Conservation (phyloP, 2,888 invertebrate species). For the Mellilla xanthometata region DNA sequence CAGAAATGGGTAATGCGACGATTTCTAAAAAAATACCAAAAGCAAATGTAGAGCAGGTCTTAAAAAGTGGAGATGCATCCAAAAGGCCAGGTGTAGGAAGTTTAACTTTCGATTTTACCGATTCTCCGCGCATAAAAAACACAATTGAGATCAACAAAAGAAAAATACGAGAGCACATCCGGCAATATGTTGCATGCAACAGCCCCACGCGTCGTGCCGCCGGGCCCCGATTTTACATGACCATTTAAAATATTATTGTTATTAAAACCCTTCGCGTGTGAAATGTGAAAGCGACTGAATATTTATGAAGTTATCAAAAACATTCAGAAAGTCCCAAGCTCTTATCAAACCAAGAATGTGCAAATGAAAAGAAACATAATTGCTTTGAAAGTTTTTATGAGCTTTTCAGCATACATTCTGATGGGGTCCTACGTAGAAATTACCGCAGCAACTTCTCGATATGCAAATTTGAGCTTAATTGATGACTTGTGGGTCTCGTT, state of each 20-base stretch:
- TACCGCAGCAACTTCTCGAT: conserved; percentile 51
- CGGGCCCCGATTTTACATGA: conserved; percentile 37
- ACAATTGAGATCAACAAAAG: conserved; percentile 54
- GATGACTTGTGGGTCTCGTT: conserved; percentile 36
- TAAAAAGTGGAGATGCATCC: conserved; percentile 28
- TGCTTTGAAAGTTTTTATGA: conserved; percentile 64
- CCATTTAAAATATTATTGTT: conserved; percentile 40
- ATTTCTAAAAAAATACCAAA: conserved; percentile 33
- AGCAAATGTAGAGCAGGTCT: conserved; percentile 26
- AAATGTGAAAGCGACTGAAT: conserved; percentile 66
- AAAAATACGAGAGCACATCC: conserved; percentile 47
- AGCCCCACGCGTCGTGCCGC: conserved; percentile 43
- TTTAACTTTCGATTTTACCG: conserved; percentile 66
- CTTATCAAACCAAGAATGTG: conserved; percentile 52
- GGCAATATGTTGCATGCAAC: conserved; percentile 33
- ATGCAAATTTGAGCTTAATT: conserved; percentile 47
- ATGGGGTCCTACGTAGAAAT: conserved; percentile 45
- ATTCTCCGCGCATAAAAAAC: conserved; percentile 57
- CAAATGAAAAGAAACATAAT: conserved; percentile 56
- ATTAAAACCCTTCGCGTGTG: conserved; percentile 55
- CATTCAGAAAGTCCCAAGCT: conserved; percentile 45
- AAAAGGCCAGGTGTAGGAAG: conserved; percentile 33
- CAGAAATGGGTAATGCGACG: conserved; percentile 16
- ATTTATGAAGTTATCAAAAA: conserved; percentile 65
- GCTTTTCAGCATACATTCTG: conserved; percentile 40